Conservation (phyloP, 2,113 vertebrate genomes). For the Prunella fulvescens region DNA sequence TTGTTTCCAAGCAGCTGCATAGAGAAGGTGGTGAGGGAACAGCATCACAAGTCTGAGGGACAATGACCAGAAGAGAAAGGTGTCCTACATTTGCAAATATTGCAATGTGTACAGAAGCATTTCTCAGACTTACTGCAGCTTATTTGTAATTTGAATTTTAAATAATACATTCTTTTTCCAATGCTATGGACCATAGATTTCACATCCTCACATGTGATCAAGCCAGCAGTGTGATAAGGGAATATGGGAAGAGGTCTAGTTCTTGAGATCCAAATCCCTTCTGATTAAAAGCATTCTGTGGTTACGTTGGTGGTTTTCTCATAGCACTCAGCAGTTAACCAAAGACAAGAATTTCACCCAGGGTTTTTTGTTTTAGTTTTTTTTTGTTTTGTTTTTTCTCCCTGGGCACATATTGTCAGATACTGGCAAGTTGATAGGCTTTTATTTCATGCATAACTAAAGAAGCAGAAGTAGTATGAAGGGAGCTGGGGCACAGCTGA, state of each 20-base stretch:
- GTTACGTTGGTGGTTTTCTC: not conserved
- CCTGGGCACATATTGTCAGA: not conserved
- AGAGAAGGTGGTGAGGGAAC: not conserved
- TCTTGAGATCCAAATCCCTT: not conserved
- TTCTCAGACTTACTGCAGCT: not conserved
- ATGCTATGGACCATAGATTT: not conserved
- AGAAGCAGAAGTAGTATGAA: not conserved
- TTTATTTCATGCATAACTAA: constrained; percentile 20
- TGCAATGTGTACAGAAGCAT: not conserved
- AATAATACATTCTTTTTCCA: not conserved
- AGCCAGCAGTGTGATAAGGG: not conserved
- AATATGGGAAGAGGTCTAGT: not conserved
- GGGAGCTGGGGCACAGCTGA: constrained; percentile 26
- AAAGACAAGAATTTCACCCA: not conserved
- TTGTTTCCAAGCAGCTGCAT: not conserved
- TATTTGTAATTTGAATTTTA: not conserved
- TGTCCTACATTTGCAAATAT: not conserved
- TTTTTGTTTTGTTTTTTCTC: not conserved
- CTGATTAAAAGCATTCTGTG: not conserved
- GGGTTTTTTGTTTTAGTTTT: not conserved
- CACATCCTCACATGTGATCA: not conserved
- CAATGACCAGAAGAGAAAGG: not conserved
- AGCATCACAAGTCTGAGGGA: not conserved
- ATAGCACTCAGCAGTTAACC: not conserved
- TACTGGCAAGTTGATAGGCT: constrained; percentile 17